Evolutionary conservation across 2,888 invertebrate genomes (phyloP).

Genomic region (Drosophila diplacantha): DNA sequence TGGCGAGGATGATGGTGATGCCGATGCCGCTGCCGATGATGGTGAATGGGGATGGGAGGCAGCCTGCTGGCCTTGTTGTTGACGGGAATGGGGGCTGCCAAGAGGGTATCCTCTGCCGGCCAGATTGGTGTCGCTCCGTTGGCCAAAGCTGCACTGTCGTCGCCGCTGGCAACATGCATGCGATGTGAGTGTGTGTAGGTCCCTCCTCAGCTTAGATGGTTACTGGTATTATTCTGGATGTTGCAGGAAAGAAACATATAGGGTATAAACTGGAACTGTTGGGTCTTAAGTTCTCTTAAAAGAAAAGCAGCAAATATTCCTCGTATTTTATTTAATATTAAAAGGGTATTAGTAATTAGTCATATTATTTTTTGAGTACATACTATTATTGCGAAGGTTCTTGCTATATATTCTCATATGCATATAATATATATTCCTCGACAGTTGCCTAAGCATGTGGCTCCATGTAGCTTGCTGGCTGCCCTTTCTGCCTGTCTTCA

Average conservation of each 20-base stretch:
- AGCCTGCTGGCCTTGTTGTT: constrained; percentile 1
- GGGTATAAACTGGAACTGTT: background rate
- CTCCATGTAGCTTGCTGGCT: constrained; percentile 26
- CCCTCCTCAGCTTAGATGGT: constrained; percentile 40
- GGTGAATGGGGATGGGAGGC: background rate
- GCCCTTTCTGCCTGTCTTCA: constrained; percentile 48
- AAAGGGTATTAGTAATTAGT: background rate
- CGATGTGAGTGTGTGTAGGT: constrained; percentile 18
- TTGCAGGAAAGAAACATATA: background rate
- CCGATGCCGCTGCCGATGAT: constrained; percentile 3
- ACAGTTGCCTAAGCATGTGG: constrained; percentile 44
- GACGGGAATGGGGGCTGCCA: constrained; percentile 16
- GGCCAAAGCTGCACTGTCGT: constrained; percentile 49
- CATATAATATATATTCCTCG: constrained; percentile 1
- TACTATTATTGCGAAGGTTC: constrained; percentile 1
- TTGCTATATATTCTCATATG: background rate
- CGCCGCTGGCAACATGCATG: constrained; percentile 52
- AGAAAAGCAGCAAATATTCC: background rate
- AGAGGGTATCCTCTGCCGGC: constrained; percentile 27
- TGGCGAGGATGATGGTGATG: constrained; percentile 21
- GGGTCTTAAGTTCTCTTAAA: no score
- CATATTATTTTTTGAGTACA: background rate
- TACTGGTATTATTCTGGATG: constrained; percentile 10
- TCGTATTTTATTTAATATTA: no score
- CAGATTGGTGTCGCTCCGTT: constrained; percentile 65